Conservation (phyloP, 2,113 vertebrate genomes). For the Tragelaphus strepsiceros region DNA sequence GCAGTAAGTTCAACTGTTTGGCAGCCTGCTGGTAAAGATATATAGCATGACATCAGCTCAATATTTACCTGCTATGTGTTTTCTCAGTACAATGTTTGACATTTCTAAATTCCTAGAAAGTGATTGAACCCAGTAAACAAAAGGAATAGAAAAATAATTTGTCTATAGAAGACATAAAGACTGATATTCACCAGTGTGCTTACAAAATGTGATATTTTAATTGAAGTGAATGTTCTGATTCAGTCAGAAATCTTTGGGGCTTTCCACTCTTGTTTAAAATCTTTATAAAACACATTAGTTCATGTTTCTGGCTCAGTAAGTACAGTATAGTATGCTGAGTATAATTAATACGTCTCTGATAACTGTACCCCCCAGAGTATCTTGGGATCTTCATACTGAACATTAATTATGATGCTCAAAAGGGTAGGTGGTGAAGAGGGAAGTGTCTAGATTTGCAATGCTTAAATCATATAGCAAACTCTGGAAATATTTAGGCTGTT, state of each 20-base stretch:
- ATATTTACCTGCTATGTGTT: conserved; percentile 49
- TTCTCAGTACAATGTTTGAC: background rate
- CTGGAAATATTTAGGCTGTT: background rate
- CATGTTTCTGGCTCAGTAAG: conserved; percentile 54
- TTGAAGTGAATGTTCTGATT: conserved; percentile 40
- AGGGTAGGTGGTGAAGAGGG: background rate
- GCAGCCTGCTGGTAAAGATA: conserved; percentile 62
- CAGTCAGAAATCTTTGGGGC: conserved; percentile 46
- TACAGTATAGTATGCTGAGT: conserved; percentile 27
- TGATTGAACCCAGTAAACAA: background rate
- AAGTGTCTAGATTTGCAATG: background rate
- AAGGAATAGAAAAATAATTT: conserved; percentile 14
- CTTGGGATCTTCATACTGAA: conserved; percentile 12
- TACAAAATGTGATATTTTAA: conserved; percentile 27
- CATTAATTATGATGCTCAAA: conserved; percentile 1
- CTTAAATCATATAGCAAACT: background rate
- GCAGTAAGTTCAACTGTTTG: conserved; percentile 52
- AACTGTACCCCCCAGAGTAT: conserved; percentile 8
- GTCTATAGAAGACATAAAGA: background rate
- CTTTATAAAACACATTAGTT: conserved; percentile 51
- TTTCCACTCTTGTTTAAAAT: conserved; percentile 55
- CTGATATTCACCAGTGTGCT: background rate
- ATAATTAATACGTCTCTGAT: conserved; percentile 58
- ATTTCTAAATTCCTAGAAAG: conserved; percentile 28
- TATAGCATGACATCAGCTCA: conserved; percentile 31